Percentiles rank a stretch among this genome's conserved stretches.
These are phyloP conservation scores for Serilophus lunatus DNA, from an alignment of 2,113 vertebrate species.

Conservation along the genomic window DNA sequence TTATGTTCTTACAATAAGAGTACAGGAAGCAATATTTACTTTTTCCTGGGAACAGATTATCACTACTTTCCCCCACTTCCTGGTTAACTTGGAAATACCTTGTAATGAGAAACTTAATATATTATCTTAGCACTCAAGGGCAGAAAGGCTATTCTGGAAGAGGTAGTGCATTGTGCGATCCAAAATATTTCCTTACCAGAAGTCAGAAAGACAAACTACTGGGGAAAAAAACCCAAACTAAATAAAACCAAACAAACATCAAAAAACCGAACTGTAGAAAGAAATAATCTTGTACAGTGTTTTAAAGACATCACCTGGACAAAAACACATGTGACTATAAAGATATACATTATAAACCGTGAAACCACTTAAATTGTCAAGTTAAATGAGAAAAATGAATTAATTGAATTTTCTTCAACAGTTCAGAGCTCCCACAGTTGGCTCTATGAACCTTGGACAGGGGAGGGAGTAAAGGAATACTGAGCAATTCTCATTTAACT, in stretches of 20 bases:
- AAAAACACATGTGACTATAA: neutral
- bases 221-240: rapidly evolving
- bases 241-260: neutral
- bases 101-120: neutral
- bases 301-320: neutral
- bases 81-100: neutral
- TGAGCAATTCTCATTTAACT: neutral
- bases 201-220: neutral
- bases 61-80: neutral
- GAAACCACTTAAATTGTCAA: neutral
- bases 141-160: neutral
- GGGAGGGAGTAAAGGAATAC: neutral
- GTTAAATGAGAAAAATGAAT: neutral
- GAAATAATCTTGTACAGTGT: neutral
- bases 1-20: neutral
- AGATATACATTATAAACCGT: neutral
- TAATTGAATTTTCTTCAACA: neutral
- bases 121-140: neutral
- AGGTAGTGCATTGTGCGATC: neutral
- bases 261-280: neutral
- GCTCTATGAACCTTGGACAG: neutral
- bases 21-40: neutral
- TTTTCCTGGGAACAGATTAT: neutral
- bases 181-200: neutral
- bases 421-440: neutral